Conservation (phyloP, 2,888 invertebrate species). For the Acleris emargana region DNA sequence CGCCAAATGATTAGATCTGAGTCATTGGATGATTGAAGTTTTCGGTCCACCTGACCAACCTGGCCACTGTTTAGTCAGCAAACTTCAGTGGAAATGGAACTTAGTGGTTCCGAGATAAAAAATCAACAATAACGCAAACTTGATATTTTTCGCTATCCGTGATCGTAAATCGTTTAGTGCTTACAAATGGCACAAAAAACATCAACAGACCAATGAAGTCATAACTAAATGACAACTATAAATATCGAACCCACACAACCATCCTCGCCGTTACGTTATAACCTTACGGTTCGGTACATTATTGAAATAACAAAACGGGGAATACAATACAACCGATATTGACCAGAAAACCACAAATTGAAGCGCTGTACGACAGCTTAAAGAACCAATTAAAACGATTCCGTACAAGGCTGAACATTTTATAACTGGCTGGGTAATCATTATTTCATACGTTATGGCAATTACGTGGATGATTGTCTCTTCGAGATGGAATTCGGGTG, state of each 20-base stretch:
- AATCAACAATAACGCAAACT: conserved; percentile 12
- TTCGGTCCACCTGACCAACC: conserved; percentile 56
- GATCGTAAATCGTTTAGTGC: conserved; percentile 3
- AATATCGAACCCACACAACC: conserved; percentile 70
- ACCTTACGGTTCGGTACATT: conserved; percentile 54
- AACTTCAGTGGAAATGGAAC: conserved; percentile 43
- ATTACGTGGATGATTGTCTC: conserved; percentile 49
- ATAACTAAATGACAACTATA: conserved; percentile 68
- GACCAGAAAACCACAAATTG: conserved; percentile 23
- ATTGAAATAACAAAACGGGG: conserved; percentile 26
- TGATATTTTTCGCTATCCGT: conserved; percentile 36
- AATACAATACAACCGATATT: conserved; percentile 15
- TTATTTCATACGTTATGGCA: conserved; percentile 51
- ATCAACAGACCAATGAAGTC: conserved; percentile 72
- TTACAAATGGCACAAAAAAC: conserved; percentile 44
- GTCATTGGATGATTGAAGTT: conserved; percentile 58
- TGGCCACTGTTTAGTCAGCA: conserved; percentile 51
- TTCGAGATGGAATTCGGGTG: conserved; percentile 49
- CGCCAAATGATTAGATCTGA: conserved; percentile 71
- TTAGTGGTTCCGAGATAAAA: conserved; percentile 30
- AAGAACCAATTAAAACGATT: conserved; percentile 25
- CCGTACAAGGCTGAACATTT: conserved; percentile 43
- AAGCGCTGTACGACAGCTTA: conserved; percentile 13
- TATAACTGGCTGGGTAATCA: conserved; percentile 42
- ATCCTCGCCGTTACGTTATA: conserved; percentile 54